These are phyloP conservation scores for Porites evermanni DNA, from an alignment of 92 coral and sea anemone species.

Conservation along the genomic window DNA sequence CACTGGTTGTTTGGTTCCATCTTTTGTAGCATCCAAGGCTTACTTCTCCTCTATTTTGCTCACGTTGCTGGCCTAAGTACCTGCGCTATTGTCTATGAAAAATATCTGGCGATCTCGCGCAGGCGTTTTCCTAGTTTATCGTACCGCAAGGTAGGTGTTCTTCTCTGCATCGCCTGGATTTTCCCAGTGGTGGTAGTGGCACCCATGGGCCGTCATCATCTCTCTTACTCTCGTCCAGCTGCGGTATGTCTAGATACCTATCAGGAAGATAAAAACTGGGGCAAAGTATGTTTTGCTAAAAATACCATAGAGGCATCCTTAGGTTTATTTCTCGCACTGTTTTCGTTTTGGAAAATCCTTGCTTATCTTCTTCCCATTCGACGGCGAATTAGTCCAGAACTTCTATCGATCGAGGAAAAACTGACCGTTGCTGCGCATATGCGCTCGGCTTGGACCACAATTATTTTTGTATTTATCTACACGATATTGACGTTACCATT, in stretches of 20 bases:
- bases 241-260: slow-evolving; percentile 10
- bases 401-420: slow-evolving; percentile 33
- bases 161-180: slow-evolving; percentile 12
- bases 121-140: slow-evolving; percentile 40
- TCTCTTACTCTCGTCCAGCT: neutral
- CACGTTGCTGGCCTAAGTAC: neutral
- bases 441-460: slow-evolving; percentile 14
- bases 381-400: slow-evolving; percentile 23
- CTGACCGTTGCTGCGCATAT: neutral
- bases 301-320: neutral
- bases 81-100: slow-evolving; percentile 20
- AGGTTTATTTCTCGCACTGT: neutral
- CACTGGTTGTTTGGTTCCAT: slow-evolving; percentile 6
- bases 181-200: neutral
- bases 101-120: slow-evolving; percentile 31
- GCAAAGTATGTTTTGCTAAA: neutral
- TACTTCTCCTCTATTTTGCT: neutral
- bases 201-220: neutral
- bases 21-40: neutral
- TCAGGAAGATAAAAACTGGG: neutral
- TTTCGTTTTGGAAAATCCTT: slow-evolving; percentile 37
- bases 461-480: slow-evolving; percentile 16
- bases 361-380: slow-evolving; percentile 7
- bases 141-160: neutral
- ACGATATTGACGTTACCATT: neutral